A percentile compares a stretch with the other conserved stretches of the same genome.
These are phyloP conservation scores for Hylaeus volcanicus DNA, from an alignment of 1,140 invertebrate genomes.

Conservation along the genomic window DNA sequence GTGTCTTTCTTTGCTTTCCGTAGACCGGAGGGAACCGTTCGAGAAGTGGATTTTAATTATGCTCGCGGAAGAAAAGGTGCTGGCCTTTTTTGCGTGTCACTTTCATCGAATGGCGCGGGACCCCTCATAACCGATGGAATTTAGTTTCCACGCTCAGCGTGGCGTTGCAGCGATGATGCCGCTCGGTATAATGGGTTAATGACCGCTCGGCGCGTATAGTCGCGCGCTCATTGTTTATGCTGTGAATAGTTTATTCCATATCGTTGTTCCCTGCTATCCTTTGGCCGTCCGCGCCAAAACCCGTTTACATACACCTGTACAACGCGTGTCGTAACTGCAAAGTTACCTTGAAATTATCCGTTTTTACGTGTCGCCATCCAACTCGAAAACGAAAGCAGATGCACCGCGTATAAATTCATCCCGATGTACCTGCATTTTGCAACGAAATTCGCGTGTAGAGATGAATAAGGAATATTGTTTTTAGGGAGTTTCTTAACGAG, in stretches of 20 bases:
- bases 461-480: no score
- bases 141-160: neutral
- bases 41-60: neutral
- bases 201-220: neutral
- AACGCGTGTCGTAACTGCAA: no score
- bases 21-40: neutral
- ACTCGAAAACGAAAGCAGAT: no score
- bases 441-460: no score
- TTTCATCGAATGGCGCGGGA: neutral
- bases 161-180: neutral
- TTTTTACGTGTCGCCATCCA: no score
- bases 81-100: neutral
- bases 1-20: neutral
- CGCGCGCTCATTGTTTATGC: conserved; percentile 38
- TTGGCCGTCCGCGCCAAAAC: neutral
- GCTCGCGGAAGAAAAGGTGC: neutral
- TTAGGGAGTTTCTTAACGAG: no score
- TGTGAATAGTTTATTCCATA: conserved; percentile 38
- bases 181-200: conserved; percentile 30
- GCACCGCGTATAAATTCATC: no score
- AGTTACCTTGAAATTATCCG: no score
- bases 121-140: neutral
- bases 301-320: no score
- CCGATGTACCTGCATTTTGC: no score
- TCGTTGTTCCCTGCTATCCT: conserved; percentile 16